Evolutionary conservation across 2,797 vertebrate genomes (phyloP), one percentile per base, ranked within the genome.

Genomic region (Pteronotus mesoamericanus): DNA sequence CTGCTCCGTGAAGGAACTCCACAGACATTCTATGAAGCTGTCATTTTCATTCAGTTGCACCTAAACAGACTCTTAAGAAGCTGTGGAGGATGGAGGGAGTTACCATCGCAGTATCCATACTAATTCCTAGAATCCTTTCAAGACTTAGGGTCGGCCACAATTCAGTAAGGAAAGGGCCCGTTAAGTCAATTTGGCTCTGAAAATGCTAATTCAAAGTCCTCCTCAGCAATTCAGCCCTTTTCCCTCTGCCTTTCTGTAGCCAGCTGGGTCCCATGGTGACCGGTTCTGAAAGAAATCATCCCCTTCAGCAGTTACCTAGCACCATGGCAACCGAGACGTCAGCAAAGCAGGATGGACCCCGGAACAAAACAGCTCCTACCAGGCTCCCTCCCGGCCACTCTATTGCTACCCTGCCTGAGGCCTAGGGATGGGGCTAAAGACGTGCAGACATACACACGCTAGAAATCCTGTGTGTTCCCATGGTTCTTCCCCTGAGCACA

Each of bases 291-390:
- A 98, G 97, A 95, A 98, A 98, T 97, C 98, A 92, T 97, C 98
- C 98, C 97, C 98, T 97, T 95, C 91, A 71, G 97, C 92, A 96
- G 98, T 97, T 97, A 64, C 97, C 22, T 83, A 98, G 98, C 97
- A 88, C 98, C 99, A 99, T 99, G 97, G 99, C 97, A 98, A 99
- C 98, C 34, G 59, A 97, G 92, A 98, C 98, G 98, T 98, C 99
- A 99, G 98, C 97, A 97, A 92, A 90, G 93, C 96, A 94, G 97
- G 97, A 97, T 86, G 89, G 94, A 91, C 77, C 83, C 96, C 42
- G 93, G 88, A 78, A 68, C 95, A 96, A 80, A 97, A 97, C 89
- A 87, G 97, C 95, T 96, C 57, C 79, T 86, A 11, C 51, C 42
- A 29, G 93, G 78, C 26, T 97, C 21, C 79, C 32, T 91, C 80